Conservation (phyloP, 2,888 invertebrate genomes). For the Leptopilina myrica region DNA sequence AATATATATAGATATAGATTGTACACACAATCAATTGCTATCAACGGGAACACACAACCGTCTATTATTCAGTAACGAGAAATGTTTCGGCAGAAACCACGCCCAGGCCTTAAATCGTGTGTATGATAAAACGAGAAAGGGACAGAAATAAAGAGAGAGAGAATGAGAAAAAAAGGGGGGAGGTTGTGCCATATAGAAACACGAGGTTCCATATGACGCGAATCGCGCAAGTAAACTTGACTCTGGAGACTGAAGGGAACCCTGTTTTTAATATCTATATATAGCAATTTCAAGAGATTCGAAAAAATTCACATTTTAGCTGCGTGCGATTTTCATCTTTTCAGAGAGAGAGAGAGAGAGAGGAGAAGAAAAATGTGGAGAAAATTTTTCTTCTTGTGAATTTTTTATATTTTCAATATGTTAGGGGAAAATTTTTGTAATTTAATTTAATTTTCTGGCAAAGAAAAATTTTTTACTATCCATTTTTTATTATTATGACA, state of each 20-base stretch:
- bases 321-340: too few species aligned
- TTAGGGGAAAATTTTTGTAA: too few species aligned
- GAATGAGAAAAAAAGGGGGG: constrained; percentile 21
- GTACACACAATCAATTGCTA: constrained; percentile 7
- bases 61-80: constrained; percentile 41
- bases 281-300: neutral
- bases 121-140: constrained; percentile 41
- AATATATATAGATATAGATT: too few species aligned
- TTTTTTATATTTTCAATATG: too few species aligned
- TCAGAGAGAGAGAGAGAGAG: too few species aligned
- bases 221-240: constrained; percentile 54
- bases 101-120: neutral
- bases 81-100: constrained; percentile 15
- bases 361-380: too few species aligned
- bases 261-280: constrained; percentile 34
- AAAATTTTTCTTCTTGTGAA: too few species aligned
- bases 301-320: too few species aligned
- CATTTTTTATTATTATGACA: too few species aligned
- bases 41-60: constrained; percentile 43
- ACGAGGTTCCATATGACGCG: constrained; percentile 22
- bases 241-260: constrained; percentile 51
- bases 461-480: too few species aligned
- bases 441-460: too few species aligned
- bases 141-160: constrained; percentile 5
- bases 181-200: constrained; percentile 21